Evolutionary conservation across 2,888 invertebrate genomes (phyloP).

Genomic region (Kuschelorhynchus macadamiae): DNA sequence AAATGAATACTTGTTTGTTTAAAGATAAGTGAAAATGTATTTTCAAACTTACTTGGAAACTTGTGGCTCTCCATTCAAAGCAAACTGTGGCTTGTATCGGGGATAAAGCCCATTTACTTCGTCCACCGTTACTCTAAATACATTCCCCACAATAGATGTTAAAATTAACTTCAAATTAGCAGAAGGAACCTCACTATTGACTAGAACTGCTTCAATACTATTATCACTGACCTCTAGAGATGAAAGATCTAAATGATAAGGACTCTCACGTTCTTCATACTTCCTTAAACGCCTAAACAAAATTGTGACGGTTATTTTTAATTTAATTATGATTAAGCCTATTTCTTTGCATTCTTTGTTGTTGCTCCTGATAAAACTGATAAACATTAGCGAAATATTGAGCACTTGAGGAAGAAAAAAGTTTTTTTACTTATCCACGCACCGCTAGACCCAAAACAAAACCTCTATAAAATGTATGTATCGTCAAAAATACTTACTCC

Average conservation of each 20-base stretch:
- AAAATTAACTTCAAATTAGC: slow-evolving; percentile 73
- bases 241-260: slow-evolving; percentile 80
- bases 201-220: slow-evolving; percentile 78
- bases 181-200: slow-evolving; percentile 74
- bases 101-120: slow-evolving; percentile 86
- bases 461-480: too few relatives aligned
- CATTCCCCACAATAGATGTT: slow-evolving; percentile 80
- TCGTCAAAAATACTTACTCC: too few relatives aligned
- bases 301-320: too few relatives aligned
- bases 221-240: slow-evolving; percentile 78
- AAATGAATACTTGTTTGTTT: too few relatives aligned
- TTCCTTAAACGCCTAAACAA: slow-evolving; percentile 80
- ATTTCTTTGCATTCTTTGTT: too few relatives aligned
- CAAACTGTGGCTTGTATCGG: slow-evolving; percentile 82
- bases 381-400: too few relatives aligned
- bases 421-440: too few relatives aligned
- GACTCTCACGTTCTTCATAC: slow-evolving; percentile 80
- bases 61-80: slow-evolving; percentile 82
- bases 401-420: too few relatives aligned
- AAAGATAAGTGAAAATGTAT: too few relatives aligned
- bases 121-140: slow-evolving; percentile 86
- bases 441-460: too few relatives aligned
- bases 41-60: slow-evolving; percentile 77
- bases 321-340: too few relatives aligned
- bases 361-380: too few relatives aligned